Conservation (phyloP, 1,140 invertebrate species). For the Hylyphantes graminicola region DNA sequence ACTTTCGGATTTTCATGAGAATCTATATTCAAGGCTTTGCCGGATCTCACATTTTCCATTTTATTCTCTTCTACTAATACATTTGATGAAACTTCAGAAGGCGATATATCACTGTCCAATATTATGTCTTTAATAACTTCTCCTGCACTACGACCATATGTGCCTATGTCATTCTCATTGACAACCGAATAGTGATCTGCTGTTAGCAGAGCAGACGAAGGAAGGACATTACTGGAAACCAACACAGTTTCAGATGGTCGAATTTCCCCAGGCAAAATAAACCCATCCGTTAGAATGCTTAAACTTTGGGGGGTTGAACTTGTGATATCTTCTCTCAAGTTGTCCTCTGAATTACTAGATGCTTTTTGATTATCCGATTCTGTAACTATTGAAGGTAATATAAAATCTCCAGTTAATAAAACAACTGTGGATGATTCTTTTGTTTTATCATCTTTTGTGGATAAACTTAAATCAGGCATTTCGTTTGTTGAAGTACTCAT, state of each 20-base stretch:
- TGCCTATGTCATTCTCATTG: neutral
- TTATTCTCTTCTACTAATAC: neutral
- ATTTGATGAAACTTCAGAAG: neutral
- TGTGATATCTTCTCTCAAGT: slow-evolving; percentile 64
- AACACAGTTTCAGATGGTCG: slow-evolving; percentile 1
- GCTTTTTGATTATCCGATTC: neutral
- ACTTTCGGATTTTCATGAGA: slow-evolving; percentile 11
- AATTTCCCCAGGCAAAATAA: slow-evolving; percentile 44
- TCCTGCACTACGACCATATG: slow-evolving; percentile 37
- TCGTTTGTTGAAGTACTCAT: no score
- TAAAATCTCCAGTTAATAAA: slow-evolving; percentile 47
- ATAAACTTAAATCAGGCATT: no score
- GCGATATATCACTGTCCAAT: neutral
- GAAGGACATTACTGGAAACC: slow-evolving; percentile 25
- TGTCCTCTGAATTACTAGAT: slow-evolving; percentile 63
- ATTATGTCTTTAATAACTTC: slow-evolving; percentile 26
- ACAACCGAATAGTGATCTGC: slow-evolving; percentile 10
- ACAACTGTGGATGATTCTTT: slow-evolving; percentile 9
- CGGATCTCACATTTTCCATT: neutral
- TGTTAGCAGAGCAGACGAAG: slow-evolving; percentile 45
- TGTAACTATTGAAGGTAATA: slow-evolving; percentile 13
- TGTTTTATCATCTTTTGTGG: no score
- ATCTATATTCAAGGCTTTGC: slow-evolving; percentile 12
- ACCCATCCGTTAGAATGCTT: slow-evolving; percentile 54
- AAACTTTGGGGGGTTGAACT: slow-evolving; percentile 60